Evolutionary conservation across 1,140 invertebrate genomes (phyloP).

Genomic region (Leguminivora glycinivorella): DNA sequence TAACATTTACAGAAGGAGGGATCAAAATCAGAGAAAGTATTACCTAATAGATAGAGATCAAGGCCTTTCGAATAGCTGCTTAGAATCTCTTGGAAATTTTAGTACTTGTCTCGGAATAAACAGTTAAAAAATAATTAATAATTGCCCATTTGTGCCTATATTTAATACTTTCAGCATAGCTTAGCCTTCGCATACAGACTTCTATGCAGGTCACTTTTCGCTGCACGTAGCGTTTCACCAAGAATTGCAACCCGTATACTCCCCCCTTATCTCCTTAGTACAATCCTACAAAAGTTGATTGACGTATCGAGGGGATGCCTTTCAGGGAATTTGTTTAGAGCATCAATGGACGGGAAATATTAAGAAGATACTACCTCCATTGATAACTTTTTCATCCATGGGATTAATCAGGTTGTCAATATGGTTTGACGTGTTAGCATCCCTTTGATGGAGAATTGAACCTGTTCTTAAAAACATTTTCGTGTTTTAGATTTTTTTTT

Average conservation of each 20-base stretch:
- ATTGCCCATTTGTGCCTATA: too few species aligned
- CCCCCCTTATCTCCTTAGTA: slow-evolving; percentile 50
- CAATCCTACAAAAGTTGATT: slow-evolving; percentile 60
- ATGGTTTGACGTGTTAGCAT: slow-evolving; percentile 10
- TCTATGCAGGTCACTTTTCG: too few species aligned
- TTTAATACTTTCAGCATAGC: too few species aligned
- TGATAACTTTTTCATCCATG: slow-evolving; percentile 41
- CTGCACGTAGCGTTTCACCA: background rate
- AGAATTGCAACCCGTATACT: background rate
- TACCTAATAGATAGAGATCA: too few species aligned
- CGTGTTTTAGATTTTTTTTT: too few species aligned
- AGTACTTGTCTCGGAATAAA: too few species aligned
- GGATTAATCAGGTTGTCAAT: slow-evolving; percentile 42
- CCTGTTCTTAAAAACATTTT: background rate
- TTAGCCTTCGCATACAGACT: too few species aligned
- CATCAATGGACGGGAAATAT: slow-evolving; percentile 52
- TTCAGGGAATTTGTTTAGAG: slow-evolving; percentile 61
- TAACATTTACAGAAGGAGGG: too few species aligned
- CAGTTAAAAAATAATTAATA: too few species aligned
- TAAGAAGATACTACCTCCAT: slow-evolving; percentile 45
- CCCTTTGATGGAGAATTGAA: background rate
- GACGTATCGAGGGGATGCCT: slow-evolving; percentile 56
- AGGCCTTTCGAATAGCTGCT: too few species aligned
- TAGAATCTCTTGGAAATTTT: too few species aligned
- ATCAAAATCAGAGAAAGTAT: too few species aligned